Conservation (phyloP, 2,797 vertebrate species). For the Rhincodon typus region DNA sequence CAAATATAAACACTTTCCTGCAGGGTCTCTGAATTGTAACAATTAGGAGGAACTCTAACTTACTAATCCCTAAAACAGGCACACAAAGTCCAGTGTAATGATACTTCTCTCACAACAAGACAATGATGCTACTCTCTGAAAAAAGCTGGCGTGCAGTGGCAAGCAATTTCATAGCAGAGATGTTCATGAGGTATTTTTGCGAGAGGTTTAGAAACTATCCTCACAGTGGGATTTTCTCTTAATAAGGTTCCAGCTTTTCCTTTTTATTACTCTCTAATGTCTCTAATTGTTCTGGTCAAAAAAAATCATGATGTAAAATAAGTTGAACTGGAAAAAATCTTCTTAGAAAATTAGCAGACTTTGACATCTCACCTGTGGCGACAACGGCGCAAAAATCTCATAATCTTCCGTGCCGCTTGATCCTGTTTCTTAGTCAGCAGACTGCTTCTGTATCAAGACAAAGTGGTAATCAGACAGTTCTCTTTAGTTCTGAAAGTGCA, state of each 20-base stretch:
- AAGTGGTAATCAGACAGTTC: not conserved
- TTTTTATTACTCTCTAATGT: not conserved
- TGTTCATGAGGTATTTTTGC: not conserved
- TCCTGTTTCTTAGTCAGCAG: slow-evolving; percentile 98
- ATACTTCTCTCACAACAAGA: not conserved
- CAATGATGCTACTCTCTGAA: not conserved
- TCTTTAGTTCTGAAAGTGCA: not conserved
- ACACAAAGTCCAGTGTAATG: not conserved
- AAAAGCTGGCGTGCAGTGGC: too few species aligned
- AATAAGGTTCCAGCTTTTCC: not conserved
- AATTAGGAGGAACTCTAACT: not conserved
- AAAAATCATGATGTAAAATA: not conserved
- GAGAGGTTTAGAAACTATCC: not conserved
- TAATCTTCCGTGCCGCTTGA: slow-evolving; percentile 98
- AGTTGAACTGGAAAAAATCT: not conserved
- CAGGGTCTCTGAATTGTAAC: not conserved
- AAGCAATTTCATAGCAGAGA: not conserved
- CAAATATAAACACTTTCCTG: not conserved
- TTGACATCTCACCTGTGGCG: slow-evolving; percentile 79
- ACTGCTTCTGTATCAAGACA: slow-evolving; percentile 74
- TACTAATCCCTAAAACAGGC: not conserved
- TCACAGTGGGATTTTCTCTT: not conserved
- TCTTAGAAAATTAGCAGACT: not conserved
- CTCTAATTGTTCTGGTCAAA: not conserved
- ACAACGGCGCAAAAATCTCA: slow-evolving; percentile 96